Evolutionary conservation across 2,113 vertebrate genomes (phyloP).

Genomic region (Campylomormyrus numenius): DNA sequence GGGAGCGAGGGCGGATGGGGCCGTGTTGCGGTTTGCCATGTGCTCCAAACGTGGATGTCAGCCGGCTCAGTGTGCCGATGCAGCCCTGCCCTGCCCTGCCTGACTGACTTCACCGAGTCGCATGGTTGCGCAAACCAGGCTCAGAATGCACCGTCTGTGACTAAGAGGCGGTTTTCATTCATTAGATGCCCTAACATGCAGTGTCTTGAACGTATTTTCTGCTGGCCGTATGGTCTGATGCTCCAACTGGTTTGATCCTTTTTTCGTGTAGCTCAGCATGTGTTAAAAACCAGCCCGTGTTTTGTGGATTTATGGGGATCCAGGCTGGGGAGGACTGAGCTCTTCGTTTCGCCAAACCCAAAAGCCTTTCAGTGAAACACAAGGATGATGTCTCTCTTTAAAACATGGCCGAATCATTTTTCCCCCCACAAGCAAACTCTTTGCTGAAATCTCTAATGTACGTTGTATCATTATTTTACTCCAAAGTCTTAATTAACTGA

Average conservation of each 20-base stretch:
- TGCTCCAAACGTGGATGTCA: not conserved
- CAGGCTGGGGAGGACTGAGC: not conserved
- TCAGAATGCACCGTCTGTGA: not conserved
- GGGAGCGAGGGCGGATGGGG: not conserved
- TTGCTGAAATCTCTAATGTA: not conserved
- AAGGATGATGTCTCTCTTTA: not conserved
- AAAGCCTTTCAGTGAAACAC: not conserved
- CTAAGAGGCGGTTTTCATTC: not conserved
- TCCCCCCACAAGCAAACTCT: not conserved
- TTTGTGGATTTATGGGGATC: not conserved
- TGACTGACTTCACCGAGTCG: not conserved
- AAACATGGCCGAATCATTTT: not conserved
- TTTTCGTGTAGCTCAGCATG: not conserved
- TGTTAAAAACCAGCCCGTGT: not conserved
- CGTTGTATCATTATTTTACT: not conserved
- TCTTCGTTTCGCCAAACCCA: not conserved
- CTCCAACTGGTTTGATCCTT: not conserved
- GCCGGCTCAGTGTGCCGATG: not conserved
- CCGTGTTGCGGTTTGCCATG: not conserved
- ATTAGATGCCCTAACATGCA: not conserved
- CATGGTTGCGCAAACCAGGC: not conserved
- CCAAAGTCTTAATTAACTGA: not conserved
- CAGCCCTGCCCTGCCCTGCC: not conserved
- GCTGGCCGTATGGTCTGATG: not conserved
- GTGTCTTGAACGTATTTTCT: not conserved